Percentiles rank a stretch among this genome's conserved stretches.
Evolutionary conservation across 35 echinoderm and acorn worm species (phyloP).

Genomic region (Lytechinus variegatus): DNA sequence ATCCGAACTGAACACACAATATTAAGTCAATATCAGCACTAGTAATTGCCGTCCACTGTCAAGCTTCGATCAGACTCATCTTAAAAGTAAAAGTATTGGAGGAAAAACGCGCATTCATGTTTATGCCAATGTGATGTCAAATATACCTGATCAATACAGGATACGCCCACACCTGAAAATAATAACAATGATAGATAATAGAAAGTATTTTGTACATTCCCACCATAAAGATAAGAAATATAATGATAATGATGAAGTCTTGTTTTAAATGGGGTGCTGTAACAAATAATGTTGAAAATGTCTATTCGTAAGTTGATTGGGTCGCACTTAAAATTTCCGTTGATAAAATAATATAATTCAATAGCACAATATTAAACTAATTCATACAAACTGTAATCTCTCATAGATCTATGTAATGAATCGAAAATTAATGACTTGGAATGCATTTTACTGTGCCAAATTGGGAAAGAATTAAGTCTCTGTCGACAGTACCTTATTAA

Average conservation of each 20-base stretch:
- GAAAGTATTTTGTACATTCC: no score
- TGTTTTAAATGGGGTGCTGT: background rate
- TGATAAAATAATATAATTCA: background rate
- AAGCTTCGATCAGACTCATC: no score
- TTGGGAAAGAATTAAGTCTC: background rate
- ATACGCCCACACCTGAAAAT: no score
- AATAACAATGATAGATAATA: no score
- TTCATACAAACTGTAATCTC: background rate
- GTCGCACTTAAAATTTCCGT: background rate
- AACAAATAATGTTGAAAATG: background rate
- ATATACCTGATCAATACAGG: no score
- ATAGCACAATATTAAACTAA: background rate
- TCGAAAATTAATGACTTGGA: background rate
- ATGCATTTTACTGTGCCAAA: background rate
- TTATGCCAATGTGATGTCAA: no score
- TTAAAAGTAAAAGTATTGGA: no score
- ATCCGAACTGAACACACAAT: no score
- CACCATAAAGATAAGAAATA: background rate
- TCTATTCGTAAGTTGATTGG: no score
- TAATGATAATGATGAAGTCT: background rate
- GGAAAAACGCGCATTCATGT: no score
- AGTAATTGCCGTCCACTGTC: no score
- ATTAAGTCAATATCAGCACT: no score
- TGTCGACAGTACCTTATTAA: background rate
- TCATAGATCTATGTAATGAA: background rate